phyloP scores from a whole-genome alignment of 2,888 invertebrate genomes.

The Metopia argyrocephala region DNA sequence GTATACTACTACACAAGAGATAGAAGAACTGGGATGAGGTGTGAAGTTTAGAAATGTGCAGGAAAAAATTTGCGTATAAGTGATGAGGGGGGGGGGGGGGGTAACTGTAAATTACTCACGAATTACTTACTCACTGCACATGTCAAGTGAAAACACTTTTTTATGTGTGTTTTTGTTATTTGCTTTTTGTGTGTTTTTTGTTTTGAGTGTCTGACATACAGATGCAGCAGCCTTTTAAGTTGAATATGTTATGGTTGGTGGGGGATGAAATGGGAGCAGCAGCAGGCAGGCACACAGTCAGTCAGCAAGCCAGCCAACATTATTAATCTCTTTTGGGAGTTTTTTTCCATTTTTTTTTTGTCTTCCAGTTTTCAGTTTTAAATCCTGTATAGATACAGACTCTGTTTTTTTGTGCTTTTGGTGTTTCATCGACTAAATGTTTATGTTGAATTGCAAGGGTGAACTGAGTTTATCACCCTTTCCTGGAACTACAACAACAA shows the following conservation, averaged over 20 bases:
- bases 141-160: slow-evolving; percentile 65
- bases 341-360: background rate
- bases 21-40: background rate
- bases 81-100: slow-evolving; percentile 15
- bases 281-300: no score
- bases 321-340: slow-evolving; percentile 50
- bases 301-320: no score
- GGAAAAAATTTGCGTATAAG: slow-evolving; percentile 38
- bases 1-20: background rate
- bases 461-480: slow-evolving; percentile 57
- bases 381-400: slow-evolving; percentile 1
- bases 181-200: slow-evolving; percentile 48
- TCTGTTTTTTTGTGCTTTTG: no score
- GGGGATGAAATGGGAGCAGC: background rate
- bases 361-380: no score
- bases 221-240: slow-evolving; percentile 46
- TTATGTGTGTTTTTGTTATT: slow-evolving; percentile 16
- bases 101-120: slow-evolving; percentile 18
- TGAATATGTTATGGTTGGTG: background rate
- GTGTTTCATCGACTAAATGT: no score
- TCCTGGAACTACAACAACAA: slow-evolving; percentile 23
- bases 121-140: slow-evolving; percentile 66
- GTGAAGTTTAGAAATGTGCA: slow-evolving; percentile 7
- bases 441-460: no score
- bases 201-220: background rate